Evolutionary conservation across 2,113 vertebrate species (phyloP).

Genomic region (Corapipo altera): DNA sequence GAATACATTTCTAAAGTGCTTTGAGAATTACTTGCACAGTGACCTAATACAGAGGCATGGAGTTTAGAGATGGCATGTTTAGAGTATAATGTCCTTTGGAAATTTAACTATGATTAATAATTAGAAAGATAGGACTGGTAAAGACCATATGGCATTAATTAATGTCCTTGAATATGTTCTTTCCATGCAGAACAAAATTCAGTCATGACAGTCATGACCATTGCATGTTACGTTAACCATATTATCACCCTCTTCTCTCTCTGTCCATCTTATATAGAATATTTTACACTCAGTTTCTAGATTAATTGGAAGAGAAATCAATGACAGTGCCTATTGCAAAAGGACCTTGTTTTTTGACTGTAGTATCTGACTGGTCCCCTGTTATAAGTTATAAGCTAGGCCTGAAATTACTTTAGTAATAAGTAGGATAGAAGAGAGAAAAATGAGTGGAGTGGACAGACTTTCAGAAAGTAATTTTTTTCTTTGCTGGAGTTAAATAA

Average conservation of each 20-base stretch:
- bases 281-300: not conserved
- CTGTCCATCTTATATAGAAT: not conserved
- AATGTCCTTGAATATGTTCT: not conserved
- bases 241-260: not conserved
- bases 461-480: not conserved
- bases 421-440: not conserved
- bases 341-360: not conserved
- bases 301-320: not conserved
- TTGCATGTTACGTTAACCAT: not conserved
- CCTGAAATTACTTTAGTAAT: not conserved
- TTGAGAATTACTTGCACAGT: not conserved
- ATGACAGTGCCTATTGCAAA: not conserved
- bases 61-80: not conserved
- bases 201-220: not conserved
- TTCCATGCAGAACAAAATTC: not conserved
- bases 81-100: not conserved
- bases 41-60: not conserved
- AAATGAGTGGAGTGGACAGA: not conserved
- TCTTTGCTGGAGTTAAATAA: not conserved
- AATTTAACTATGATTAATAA: not conserved
- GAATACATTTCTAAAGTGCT: not conserved
- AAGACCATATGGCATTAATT: not conserved
- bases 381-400: not conserved
- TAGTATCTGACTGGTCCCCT: not conserved
- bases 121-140: not conserved